Evolutionary conservation across 2,888 invertebrate species (phyloP), one percentile per base, ranked within the genome.

Genomic region (Leptinotarsa rubiginosa): DNA sequence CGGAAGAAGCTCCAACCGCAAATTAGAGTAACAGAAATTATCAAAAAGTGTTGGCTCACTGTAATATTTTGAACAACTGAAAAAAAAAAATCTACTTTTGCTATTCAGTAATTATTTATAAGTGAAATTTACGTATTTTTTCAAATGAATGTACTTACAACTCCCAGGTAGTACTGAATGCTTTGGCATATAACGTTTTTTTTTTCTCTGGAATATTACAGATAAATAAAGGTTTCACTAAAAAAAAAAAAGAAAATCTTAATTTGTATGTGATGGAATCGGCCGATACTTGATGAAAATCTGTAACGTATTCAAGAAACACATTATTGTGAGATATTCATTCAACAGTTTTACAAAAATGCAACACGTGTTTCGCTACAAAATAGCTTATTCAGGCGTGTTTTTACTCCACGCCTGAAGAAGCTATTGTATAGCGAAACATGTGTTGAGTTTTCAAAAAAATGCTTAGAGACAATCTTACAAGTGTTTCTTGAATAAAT

Each of bases 1-100:
- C 16, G 85, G 77, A 41, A 93, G 79, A 47, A 87, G 76, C 13
- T 73, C 70, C 83, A 83, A 87, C n/a, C 78, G 69, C 56, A 73
- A 59, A 72, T 75, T 74, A 20, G 67, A 69, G 73, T 81, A 81
- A 25, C 78, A 74, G 15, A 82, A 67, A 47, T 78, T 41, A 25
- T 79, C 66, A 56, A 82, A 83, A 47, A 84, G 71, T 15, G 62
- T 25, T 1, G 56, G 18, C 31, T 78, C 67, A 3, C 76, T 78
- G 70, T 79, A 86, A 76, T 85, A 78, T 68, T 81, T 70, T 41
- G 84, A 72, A 69, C 82, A 83, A 75, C 87, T 87, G 75, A 77
- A 86, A 84, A 74, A 65, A 25, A 12, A 41, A 10, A 0, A 10
- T 41, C 41, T 41, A 41, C 41, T 41, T 41, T 41, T 41, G 41